Conservation (phyloP, 2,888 invertebrate genomes). For the Cryptocephalus moraei region DNA sequence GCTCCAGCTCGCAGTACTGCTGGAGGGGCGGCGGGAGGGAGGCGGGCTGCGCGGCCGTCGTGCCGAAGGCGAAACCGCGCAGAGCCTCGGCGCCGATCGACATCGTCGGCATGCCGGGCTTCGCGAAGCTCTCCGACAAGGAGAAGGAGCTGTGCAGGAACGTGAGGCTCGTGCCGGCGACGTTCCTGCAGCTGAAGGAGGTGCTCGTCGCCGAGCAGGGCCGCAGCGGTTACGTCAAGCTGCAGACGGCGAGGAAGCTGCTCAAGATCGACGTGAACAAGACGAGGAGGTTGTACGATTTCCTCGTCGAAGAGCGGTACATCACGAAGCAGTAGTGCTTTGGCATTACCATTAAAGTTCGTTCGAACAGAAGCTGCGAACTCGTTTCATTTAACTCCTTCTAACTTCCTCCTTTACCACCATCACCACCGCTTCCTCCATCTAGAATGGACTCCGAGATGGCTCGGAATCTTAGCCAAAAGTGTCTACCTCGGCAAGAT, state of each 20-base stretch:
- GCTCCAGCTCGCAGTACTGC: constrained; percentile 27
- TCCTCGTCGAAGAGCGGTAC: constrained; percentile 61
- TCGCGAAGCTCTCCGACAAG: constrained; percentile 54
- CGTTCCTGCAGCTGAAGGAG: constrained; percentile 69
- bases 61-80: constrained; percentile 24
- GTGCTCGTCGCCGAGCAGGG: constrained; percentile 65
- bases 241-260: constrained; percentile 72
- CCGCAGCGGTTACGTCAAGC: constrained; percentile 60
- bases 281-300: constrained; percentile 78
- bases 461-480: too few species aligned
- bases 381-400: too few species aligned
- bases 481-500: too few species aligned
- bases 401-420: too few species aligned
- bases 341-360: too few species aligned
- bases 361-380: too few species aligned
- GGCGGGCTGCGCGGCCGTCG: constrained; percentile 6
- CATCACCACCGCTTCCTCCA: too few species aligned
- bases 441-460: too few species aligned
- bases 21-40: constrained; percentile 22
- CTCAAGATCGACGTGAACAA: constrained; percentile 91
- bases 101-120: constrained; percentile 67
- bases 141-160: constrained; percentile 72
- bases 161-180: constrained; percentile 63
- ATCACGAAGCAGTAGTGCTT: constrained; percentile 42
- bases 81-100: constrained; percentile 48